phyloP scores from a whole-genome alignment of 2,888 invertebrate species.

The Ernsta delagoae region DNA sequence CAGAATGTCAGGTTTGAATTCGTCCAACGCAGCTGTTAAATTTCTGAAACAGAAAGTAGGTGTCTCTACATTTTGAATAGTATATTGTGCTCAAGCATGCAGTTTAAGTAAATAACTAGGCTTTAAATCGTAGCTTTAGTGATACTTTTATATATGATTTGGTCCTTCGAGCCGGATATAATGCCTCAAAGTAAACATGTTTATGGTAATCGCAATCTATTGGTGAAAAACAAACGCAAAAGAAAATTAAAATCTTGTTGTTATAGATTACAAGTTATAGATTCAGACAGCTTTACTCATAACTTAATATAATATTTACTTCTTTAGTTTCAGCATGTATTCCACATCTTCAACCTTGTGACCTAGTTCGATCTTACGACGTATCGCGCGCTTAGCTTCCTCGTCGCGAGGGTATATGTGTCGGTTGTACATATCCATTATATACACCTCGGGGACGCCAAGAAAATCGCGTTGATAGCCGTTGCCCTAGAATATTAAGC shows the following conservation, averaged over 20 bases:
- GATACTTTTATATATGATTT: no score
- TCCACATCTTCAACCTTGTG: conserved; percentile 86
- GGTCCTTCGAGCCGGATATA: background rate
- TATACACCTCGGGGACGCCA: conserved; percentile 89
- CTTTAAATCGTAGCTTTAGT: no score
- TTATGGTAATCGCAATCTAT: no score
- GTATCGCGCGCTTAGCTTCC: conserved; percentile 89
- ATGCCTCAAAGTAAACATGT: background rate
- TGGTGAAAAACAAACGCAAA: no score
- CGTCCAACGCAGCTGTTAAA: conserved; percentile 87
- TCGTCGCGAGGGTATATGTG: conserved; percentile 92
- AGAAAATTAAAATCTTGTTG: no score
- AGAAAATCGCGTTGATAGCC: conserved; percentile 94
- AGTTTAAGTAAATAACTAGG: no score
- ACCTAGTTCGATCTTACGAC: conserved; percentile 87
- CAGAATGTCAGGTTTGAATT: conserved; percentile 91
- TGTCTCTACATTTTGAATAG: no score
- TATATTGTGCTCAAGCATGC: no score
- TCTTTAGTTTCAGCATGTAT: conserved; percentile 88
- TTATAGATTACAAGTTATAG: no score
- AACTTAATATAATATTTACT: conserved; percentile 67
- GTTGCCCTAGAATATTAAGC: conserved; percentile 87
- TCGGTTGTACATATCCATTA: conserved; percentile 94
- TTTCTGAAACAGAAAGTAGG: conserved; percentile 79
- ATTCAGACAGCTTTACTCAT: no score